phyloP scores from a whole-genome alignment of 1,140 invertebrate genomes.

The Apis cerana region DNA sequence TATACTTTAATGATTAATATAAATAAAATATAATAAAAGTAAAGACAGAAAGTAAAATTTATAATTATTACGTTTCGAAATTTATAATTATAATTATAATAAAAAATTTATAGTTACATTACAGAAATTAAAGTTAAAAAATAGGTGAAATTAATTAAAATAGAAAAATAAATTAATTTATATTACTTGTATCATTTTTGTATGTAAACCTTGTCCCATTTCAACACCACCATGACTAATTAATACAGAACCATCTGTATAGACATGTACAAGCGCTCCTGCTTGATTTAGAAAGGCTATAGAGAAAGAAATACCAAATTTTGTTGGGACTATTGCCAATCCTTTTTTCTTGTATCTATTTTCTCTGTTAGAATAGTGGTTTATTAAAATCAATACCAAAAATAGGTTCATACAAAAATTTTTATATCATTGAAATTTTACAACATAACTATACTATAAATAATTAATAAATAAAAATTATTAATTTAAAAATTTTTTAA shows the following conservation, averaged over 20 bases:
- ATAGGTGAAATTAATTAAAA: background rate
- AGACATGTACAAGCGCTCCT: constrained; percentile 94
- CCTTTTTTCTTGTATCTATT: constrained; percentile 95
- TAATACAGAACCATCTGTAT: constrained; percentile 95
- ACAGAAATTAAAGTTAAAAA: background rate
- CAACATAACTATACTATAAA: background rate
- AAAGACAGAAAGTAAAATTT: no score
- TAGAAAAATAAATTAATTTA: constrained; percentile 11
- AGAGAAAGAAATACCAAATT: constrained; percentile 94
- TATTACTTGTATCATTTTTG: constrained; percentile 94
- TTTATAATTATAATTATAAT: no score
- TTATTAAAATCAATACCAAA: constrained; percentile 3
- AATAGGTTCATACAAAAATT: background rate
- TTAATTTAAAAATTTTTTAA: background rate
- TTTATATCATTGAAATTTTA: background rate
- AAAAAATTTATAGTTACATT: no score
- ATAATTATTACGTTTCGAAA: no score
- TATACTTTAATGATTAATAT: no score
- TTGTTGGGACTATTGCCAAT: constrained; percentile 92
- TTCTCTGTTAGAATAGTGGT: constrained; percentile 81
- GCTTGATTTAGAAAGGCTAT: constrained; percentile 92
- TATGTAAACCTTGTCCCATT: constrained; percentile 98
- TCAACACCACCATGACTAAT: constrained; percentile 96
- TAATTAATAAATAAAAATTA: no score
- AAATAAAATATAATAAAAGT: no score